Evolutionary conservation across 2,797 vertebrate species (phyloP).

Genomic region (Rhadinocentrus ornatus): DNA sequence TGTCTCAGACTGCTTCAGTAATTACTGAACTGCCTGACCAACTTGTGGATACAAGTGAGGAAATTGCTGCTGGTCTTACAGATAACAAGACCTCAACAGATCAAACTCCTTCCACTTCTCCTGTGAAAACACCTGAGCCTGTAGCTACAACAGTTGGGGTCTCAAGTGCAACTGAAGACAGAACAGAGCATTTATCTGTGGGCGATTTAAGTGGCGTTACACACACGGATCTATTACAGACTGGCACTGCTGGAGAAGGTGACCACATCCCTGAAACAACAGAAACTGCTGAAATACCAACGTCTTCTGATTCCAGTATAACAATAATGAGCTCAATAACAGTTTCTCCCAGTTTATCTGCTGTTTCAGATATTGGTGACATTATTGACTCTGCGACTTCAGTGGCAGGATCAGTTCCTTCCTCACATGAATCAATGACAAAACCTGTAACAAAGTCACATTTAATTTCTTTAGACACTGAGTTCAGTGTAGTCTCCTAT

Average conservation of each 20-base stretch:
- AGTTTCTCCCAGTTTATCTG: background rate
- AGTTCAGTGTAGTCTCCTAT: background rate
- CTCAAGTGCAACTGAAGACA: background rate
- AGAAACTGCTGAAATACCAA: background rate
- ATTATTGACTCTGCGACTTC: background rate
- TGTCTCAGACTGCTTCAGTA: conserved; percentile 31
- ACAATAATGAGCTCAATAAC: background rate
- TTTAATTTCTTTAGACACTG: background rate
- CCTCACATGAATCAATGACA: background rate
- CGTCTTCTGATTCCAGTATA: background rate
- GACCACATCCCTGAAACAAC: background rate
- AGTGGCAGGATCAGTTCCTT: background rate
- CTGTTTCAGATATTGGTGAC: background rate
- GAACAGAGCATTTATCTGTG: background rate
- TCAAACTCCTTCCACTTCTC: background rate
- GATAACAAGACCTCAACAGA: background rate
- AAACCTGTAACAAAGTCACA: background rate
- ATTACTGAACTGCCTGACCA: conserved; percentile 21
- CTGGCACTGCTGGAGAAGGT: no score
- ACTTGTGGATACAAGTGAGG: background rate
- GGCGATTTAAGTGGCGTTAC: no score
- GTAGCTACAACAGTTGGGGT: background rate
- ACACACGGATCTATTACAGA: no score
- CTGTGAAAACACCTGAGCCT: background rate
- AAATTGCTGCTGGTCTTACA: background rate